Percentiles rank a stretch among this genome's conserved stretches.
phyloP scores from a whole-genome alignment of 1,140 invertebrate species.

The Pseudachorutes palmiensis region DNA sequence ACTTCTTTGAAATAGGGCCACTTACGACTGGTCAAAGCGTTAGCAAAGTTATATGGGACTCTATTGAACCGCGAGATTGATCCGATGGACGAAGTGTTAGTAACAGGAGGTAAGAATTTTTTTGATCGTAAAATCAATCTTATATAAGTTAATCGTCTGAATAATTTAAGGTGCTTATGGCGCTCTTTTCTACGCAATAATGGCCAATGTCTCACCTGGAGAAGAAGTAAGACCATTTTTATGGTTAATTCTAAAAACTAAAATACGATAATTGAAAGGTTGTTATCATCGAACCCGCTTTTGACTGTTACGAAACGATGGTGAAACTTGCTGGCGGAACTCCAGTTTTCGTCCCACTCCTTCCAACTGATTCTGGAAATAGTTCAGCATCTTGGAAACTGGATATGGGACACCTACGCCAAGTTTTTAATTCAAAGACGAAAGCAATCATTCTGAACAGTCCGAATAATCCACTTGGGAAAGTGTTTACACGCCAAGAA shows the following conservation, averaged over 20 bases:
- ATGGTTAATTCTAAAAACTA: not conserved
- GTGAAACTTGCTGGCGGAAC: slow-evolving; percentile 66
- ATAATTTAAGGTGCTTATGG: slow-evolving; percentile 97
- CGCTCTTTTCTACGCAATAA: slow-evolving; percentile 28
- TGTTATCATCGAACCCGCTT: slow-evolving; percentile 96
- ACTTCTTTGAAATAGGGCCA: no score
- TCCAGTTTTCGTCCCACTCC: slow-evolving; percentile 78
- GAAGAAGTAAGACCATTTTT: slow-evolving; percentile 26
- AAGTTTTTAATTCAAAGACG: slow-evolving; percentile 79
- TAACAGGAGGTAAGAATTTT: no score
- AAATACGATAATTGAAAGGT: slow-evolving; percentile 50
- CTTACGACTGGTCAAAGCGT: slow-evolving; percentile 71
- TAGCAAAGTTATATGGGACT: slow-evolving; percentile 79
- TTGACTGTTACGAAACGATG: slow-evolving; percentile 97
- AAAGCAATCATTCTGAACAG: slow-evolving; percentile 95
- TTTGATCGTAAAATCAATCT: no score
- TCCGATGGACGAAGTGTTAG: slow-evolving; percentile 71
- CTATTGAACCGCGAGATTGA: slow-evolving; percentile 65
- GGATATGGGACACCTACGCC: slow-evolving; percentile 70
- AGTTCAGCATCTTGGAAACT: slow-evolving; percentile 82
- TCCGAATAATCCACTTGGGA: slow-evolving; percentile 91
- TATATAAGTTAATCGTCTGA: no score
- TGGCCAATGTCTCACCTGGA: slow-evolving; percentile 22
- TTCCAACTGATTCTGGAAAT: slow-evolving; percentile 49
- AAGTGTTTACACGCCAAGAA: slow-evolving; percentile 68